Conservation (phyloP, 1,140 invertebrate species). For the Leptinotarsa defecta region DNA sequence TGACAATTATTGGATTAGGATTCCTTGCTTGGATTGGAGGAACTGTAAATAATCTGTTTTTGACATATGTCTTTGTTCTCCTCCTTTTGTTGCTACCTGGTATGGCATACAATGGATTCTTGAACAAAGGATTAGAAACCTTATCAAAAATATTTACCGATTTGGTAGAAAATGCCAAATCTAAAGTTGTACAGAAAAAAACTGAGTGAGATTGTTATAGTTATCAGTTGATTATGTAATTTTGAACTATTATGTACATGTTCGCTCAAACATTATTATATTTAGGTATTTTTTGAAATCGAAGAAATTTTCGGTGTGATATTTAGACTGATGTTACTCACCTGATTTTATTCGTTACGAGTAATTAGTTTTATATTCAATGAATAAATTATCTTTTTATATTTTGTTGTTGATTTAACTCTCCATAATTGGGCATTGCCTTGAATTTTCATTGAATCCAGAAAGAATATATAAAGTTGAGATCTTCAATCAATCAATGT, state of each 20-base stretch:
- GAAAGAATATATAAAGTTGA: no score
- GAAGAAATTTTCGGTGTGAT: conserved; percentile 27
- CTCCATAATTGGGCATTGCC: no score
- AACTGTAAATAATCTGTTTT: conserved; percentile 77
- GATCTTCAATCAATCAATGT: no score
- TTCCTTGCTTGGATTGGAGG: conserved; percentile 80
- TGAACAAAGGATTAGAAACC: conserved; percentile 42
- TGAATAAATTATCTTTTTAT: conserved; percentile 20
- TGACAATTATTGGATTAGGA: conserved; percentile 67
- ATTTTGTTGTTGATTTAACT: neutral
- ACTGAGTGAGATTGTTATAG: conserved; percentile 26
- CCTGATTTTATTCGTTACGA: conserved; percentile 11
- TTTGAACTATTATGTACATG: conserved; percentile 9
- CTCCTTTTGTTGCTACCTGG: conserved; percentile 63
- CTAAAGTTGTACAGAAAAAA: conserved; percentile 41
- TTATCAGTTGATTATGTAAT: conserved; percentile 6
- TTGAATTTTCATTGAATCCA: no score
- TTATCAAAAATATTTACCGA: conserved; percentile 45
- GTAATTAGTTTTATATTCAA: conserved; percentile 29
- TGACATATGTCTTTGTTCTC: conserved; percentile 71
- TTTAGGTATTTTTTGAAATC: neutral
- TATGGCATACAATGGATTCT: conserved; percentile 56
- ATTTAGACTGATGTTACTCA: conserved; percentile 27
- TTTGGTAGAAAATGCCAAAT: conserved; percentile 45
- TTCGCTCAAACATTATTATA: conserved; percentile 16